Evolutionary conservation across 1,140 invertebrate species (phyloP).

Genomic region (Homalodisca vitripennis): DNA sequence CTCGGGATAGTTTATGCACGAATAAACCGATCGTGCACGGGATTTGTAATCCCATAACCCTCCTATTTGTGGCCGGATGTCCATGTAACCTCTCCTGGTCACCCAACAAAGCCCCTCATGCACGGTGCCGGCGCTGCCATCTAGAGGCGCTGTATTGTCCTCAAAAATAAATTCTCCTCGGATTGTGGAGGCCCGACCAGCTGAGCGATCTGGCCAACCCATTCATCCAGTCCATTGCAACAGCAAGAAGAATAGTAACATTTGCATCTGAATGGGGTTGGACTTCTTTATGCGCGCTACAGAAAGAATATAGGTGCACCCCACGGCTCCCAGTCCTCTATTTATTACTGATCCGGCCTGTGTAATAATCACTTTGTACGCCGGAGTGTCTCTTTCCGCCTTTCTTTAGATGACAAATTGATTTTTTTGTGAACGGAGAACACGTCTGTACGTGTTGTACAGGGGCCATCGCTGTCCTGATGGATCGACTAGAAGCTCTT

Average conservation of each 20-base stretch:
- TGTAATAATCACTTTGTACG: slow-evolving; percentile 24
- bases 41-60: too few species aligned
- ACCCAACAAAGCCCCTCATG: background rate
- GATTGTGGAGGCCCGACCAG: slow-evolving; percentile 11
- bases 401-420: slow-evolving; percentile 26
- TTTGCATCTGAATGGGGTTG: slow-evolving; percentile 16
- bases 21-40: too few species aligned
- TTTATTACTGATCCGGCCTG: slow-evolving; percentile 20
- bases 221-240: slow-evolving; percentile 12
- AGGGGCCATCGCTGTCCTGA: background rate
- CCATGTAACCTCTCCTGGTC: background rate
- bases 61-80: background rate
- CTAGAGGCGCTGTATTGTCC: background rate
- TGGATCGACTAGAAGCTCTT: too few species aligned
- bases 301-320: background rate
- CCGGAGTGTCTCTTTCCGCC: slow-evolving; percentile 13
- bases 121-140: background rate
- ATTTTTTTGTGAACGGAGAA: slow-evolving; percentile 7
- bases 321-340: slow-evolving; percentile 18
- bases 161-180: slow-evolving; percentile 26
- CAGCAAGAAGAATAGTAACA: background rate
- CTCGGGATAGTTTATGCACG: too few species aligned
- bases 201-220: background rate
- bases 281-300: slow-evolving; percentile 17
- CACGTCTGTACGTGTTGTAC: slow-evolving; percentile 6